phyloP scores from a whole-genome alignment of 2,113 vertebrate genomes.

The Ploceus nigricollis region DNA sequence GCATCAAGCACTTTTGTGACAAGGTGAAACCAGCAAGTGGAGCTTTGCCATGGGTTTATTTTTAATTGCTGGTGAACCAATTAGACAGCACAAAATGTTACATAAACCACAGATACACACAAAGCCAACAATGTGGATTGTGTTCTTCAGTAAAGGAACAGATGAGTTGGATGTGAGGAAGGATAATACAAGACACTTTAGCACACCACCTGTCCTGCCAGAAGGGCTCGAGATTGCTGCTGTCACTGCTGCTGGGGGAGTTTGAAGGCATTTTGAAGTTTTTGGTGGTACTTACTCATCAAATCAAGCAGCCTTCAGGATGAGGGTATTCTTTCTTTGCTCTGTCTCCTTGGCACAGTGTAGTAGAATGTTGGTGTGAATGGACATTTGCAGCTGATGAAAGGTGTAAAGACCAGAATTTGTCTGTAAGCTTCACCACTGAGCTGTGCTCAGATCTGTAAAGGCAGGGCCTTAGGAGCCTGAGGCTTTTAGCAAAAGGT shows the following conservation, averaged over 20 bases:
- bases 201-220: constrained; percentile 25
- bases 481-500: background rate
- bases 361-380: background rate
- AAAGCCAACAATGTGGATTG: constrained; percentile 26
- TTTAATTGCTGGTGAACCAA: constrained; percentile 76
- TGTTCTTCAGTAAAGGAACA: constrained; percentile 9
- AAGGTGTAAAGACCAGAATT: background rate
- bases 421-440: background rate
- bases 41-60: constrained; percentile 70
- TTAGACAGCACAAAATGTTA: constrained; percentile 66
- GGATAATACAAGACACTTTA: background rate
- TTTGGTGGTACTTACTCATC: background rate
- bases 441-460: background rate
- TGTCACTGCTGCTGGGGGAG: background rate
- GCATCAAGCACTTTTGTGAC: constrained; percentile 50
- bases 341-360: background rate
- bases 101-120: background rate
- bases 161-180: constrained; percentile 39
- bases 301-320: background rate
- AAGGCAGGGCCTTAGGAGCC: background rate
- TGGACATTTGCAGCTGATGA: background rate
- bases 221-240: background rate
- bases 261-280: background rate
- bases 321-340: background rate
- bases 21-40: constrained; percentile 72